Evolutionary conservation across 2,888 invertebrate species (phyloP).

Genomic region (Oscheius myriophilus): DNA sequence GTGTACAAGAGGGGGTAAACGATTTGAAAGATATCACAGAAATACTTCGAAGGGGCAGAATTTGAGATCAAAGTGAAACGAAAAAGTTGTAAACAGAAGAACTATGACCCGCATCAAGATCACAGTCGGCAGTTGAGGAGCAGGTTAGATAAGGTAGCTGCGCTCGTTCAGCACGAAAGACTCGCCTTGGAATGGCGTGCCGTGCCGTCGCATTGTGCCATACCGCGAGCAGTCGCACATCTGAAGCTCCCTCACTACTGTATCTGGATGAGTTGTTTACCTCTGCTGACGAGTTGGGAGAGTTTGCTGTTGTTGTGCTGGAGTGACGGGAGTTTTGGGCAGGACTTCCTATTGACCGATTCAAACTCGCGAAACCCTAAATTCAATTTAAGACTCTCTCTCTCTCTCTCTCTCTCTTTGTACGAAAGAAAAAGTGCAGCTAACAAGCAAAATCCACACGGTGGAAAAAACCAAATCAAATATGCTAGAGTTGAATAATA

Average conservation of each 20-base stretch:
- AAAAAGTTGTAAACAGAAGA: not conserved
- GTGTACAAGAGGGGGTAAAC: too few relatives aligned
- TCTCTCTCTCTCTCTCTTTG: not conserved
- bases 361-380: conserved; percentile 26
- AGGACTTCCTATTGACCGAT: conserved; percentile 17
- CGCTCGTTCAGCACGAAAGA: conserved; percentile 68
- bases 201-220: conserved; percentile 49
- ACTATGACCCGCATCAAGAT: too few relatives aligned
- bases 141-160: conserved; percentile 62
- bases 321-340: conserved; percentile 14
- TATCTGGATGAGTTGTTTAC: not conserved
- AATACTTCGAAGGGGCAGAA: not conserved
- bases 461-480: too few relatives aligned
- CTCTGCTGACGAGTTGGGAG: conserved; percentile 15
- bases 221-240: conserved; percentile 56
- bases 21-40: not conserved
- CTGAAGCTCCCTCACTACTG: conserved; percentile 35
- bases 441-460: not conserved
- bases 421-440: not conserved
- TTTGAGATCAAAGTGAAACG: conserved; percentile 8
- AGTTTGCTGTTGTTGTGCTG: conserved; percentile 24
- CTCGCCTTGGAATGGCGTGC: conserved; percentile 65
- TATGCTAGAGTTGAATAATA: too few relatives aligned
- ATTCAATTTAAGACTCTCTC: not conserved
- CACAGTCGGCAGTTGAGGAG: not conserved